Percentiles rank a stretch among this genome's conserved stretches.
Evolutionary conservation across 1,140 invertebrate genomes (phyloP).

Genomic region (Lordiphosa collinella): DNA sequence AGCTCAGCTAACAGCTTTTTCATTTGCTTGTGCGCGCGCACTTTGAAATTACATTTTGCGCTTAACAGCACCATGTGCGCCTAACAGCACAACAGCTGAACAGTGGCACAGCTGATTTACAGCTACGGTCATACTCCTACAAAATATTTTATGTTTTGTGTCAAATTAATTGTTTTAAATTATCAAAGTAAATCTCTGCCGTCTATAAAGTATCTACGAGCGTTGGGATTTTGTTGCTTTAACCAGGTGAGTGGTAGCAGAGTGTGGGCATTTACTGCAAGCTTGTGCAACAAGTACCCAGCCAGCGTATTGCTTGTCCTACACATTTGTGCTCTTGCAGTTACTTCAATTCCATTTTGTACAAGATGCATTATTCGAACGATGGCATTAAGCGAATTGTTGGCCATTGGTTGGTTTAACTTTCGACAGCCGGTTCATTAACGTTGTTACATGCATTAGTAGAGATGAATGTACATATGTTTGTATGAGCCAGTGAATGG

Average conservation of each 20-base stretch:
- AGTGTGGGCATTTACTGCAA: background rate
- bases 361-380: too few relatives aligned
- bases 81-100: slow-evolving; percentile 8
- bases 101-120: slow-evolving; percentile 21
- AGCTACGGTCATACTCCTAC: slow-evolving; percentile 33
- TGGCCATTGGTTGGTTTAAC: too few relatives aligned
- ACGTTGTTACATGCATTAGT: too few relatives aligned
- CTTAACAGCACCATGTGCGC: slow-evolving; percentile 1
- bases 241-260: slow-evolving; percentile 19
- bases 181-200: slow-evolving; percentile 5
- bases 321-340: too few relatives aligned
- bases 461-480: background rate
- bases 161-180: slow-evolving; percentile 24
- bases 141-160: slow-evolving; percentile 28
- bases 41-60: background rate
- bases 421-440: too few relatives aligned
- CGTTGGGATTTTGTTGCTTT: too few relatives aligned
- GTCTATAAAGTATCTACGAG: background rate
- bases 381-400: too few relatives aligned
- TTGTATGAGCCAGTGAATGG: background rate
- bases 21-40: slow-evolving; percentile 5
- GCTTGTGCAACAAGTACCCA: slow-evolving; percentile 24
- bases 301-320: slow-evolving; percentile 5
- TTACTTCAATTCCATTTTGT: too few relatives aligned
- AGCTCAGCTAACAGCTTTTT: slow-evolving; percentile 16